Evolutionary conservation across 2,888 invertebrate species (phyloP), one percentile per base, ranked within the genome.

Genomic region (Melanargia galathea): DNA sequence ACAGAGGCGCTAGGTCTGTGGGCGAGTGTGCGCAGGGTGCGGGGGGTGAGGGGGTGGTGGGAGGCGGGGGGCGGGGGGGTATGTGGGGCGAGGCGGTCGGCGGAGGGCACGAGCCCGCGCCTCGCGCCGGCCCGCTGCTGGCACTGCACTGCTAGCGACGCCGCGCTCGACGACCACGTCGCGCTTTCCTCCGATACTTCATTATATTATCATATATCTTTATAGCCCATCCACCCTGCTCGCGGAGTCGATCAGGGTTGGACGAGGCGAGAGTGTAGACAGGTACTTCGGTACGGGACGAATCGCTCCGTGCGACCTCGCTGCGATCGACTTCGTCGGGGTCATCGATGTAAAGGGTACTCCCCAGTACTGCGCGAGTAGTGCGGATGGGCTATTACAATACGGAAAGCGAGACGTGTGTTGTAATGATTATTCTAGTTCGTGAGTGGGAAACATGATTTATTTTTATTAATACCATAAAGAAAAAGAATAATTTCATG

Each of bases 1-100:
- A n/a, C 13, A 11, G 38, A n/a, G n/a, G 13, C 38, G 38, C 3
- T 2, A 38, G 38, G 13, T 11, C 6, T 38, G 38, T 1, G 13
- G 0, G 13, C 11, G 11, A 11, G 54, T 18, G 56, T 52, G 48
- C 61, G 64, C 54, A 18, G 3, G 51, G 4, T 10, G 45, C 6
- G 51, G 40, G 30, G 38, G 61, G 61, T 60, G 54, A 60, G 20
- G 24, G 35, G 58, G 65, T 57, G 43, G 46, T 61, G 54, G 52
- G 52, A 48, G 54, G 33, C 56, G 56, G 48, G 62, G 61, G 59
- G 24, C 51, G 38, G 48, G 10, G 26, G 49, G 26, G 2, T 1
- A 18, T 67, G 70, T 67, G 49, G 72, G 72, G 69, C 71, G 62
- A 22, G 66, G 68, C 68, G 60, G 51, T 58, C 60, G 70, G 63